A percentile compares a stretch with the other conserved stretches of the same genome.
These are phyloP conservation scores for Falcaria lacertinaria DNA, from an alignment of 2,888 invertebrate genomes.

Conservation along the genomic window DNA sequence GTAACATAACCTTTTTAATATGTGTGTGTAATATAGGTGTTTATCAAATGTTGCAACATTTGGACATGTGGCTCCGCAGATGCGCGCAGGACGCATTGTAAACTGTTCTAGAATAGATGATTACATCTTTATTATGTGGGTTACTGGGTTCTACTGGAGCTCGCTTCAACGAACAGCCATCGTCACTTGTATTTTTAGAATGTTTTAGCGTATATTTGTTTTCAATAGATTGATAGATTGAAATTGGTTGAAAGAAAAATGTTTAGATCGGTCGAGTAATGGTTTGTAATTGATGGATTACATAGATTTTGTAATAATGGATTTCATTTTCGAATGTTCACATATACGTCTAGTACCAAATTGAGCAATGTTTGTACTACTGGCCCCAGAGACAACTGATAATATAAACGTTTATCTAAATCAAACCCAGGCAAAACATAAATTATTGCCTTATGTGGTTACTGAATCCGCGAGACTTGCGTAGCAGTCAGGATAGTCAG, in stretches of 20 bases:
- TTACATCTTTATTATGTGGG: conserved; percentile 27
- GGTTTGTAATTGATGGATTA: background rate
- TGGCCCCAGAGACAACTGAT: too few relatives aligned
- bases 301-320: background rate
- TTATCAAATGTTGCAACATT: conserved; percentile 16
- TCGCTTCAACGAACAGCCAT: conserved; percentile 10
- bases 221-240: too few relatives aligned
- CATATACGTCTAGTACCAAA: too few relatives aligned
- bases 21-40: conserved; percentile 9
- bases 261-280: background rate
- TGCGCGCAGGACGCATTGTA: conserved; percentile 10
- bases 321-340: too few relatives aligned
- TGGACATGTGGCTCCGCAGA: conserved; percentile 18
- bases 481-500: too few relatives aligned
- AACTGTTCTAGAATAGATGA: conserved; percentile 15
- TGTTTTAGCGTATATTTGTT: background rate
- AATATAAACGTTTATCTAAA: too few relatives aligned
- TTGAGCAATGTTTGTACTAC: too few relatives aligned
- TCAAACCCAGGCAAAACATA: too few relatives aligned
- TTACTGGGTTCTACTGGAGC: conserved; percentile 21
- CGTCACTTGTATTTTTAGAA: background rate
- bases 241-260: too few relatives aligned
- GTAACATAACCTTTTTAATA: background rate
- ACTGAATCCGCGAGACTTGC: too few relatives aligned
- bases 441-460: too few relatives aligned